phyloP scores from a whole-genome alignment of 2,797 vertebrate species.

The Atherinosoma microstoma region DNA sequence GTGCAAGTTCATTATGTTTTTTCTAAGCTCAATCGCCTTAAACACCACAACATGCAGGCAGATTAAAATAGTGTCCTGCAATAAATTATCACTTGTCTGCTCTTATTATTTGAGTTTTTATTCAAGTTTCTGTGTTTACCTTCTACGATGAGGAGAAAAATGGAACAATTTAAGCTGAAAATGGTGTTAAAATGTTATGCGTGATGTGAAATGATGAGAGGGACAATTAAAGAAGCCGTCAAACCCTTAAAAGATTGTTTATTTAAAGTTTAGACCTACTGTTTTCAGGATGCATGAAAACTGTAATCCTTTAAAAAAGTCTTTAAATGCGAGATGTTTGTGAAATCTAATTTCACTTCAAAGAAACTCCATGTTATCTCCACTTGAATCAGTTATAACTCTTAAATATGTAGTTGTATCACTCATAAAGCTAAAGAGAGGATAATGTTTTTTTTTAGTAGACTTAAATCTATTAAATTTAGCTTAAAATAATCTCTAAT shows the following conservation, averaged over 20 bases:
- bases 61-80: slow-evolving; percentile 14
- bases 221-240: not conserved
- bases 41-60: slow-evolving; percentile 42
- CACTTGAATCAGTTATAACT: not conserved
- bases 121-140: slow-evolving; percentile 26
- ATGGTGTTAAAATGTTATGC: slow-evolving; percentile 2
- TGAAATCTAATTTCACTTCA: slow-evolving; percentile 10
- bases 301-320: not conserved
- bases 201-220: not conserved
- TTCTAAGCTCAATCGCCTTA: slow-evolving; percentile 28
- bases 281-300: not conserved
- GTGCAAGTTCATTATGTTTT: slow-evolving; percentile 34
- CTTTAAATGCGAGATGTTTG: slow-evolving; percentile 14
- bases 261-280: not conserved
- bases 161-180: not conserved
- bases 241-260: not conserved
- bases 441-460: slow-evolving; percentile 54
- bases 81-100: slow-evolving; percentile 34
- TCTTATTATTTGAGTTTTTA: slow-evolving; percentile 17
- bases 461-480: slow-evolving; percentile 55
- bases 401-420: slow-evolving; percentile 21
- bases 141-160: slow-evolving; percentile 1
- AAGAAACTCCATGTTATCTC: not conserved
- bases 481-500: slow-evolving; percentile 74
- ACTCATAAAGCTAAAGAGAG: slow-evolving; percentile 25